phyloP scores from a whole-genome alignment of 2,113 vertebrate species.

The Cololabis saira region DNA sequence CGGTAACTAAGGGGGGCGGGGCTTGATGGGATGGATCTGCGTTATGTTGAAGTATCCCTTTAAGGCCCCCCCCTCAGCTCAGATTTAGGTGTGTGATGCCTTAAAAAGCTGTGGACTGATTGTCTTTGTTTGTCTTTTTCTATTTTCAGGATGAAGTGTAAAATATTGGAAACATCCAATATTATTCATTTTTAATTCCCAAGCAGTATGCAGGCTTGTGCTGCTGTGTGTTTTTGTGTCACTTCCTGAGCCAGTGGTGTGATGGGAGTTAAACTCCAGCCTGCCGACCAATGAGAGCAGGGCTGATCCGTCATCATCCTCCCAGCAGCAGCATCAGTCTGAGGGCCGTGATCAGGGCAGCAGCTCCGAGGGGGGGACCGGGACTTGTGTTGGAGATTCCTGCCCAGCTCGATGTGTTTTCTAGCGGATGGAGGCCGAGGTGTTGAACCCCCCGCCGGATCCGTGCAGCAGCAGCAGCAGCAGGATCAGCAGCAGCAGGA shows the following conservation, averaged over 20 bases:
- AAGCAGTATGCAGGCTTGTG: neutral
- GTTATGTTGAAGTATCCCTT: too few relatives aligned
- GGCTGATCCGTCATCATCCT: conserved; percentile 52
- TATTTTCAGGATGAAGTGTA: too few relatives aligned
- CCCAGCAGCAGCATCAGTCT: conserved; percentile 54
- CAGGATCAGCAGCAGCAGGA: conserved; percentile 80
- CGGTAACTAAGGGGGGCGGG: too few relatives aligned
- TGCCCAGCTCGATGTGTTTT: conserved; percentile 62
- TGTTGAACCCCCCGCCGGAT: conserved; percentile 76
- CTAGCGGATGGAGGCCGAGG: conserved; percentile 78
- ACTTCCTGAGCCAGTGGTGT: conserved; percentile 62
- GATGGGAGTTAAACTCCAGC: conserved; percentile 66
- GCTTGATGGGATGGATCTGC: too few relatives aligned
- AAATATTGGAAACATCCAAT: too few relatives aligned
- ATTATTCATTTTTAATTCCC: too few relatives aligned
- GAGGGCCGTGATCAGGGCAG: conserved; percentile 15
- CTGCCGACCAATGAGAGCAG: conserved; percentile 69
- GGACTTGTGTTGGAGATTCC: conserved; percentile 43
- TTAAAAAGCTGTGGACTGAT: too few relatives aligned
- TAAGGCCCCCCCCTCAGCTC: too few relatives aligned
- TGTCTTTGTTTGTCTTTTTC: neutral
- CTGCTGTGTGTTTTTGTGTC: neutral
- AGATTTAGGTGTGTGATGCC: too few relatives aligned
- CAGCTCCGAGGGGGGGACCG: conserved; percentile 43
- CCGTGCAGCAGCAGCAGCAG: too few relatives aligned